phyloP scores from a whole-genome alignment of 30 jellyfish, hydroid and myxozoan genomes.

The Morbakka virulenta region DNA sequence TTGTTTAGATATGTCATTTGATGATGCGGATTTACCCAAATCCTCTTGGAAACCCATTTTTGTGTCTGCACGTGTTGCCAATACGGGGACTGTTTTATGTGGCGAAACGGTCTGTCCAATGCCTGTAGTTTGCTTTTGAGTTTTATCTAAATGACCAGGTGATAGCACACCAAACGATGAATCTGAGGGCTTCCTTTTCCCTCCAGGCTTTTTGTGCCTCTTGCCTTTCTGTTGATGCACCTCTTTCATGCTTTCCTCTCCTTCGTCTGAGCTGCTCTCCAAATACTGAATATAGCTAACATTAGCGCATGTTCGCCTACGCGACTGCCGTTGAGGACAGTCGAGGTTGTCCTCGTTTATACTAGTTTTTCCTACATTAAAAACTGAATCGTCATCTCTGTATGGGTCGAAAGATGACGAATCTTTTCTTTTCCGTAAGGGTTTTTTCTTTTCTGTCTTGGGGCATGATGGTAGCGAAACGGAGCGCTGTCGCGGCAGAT shows the following conservation, averaged over 20 bases:
- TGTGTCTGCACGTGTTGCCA: not conserved
- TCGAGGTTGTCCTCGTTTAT: not conserved
- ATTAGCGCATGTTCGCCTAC: not conserved
- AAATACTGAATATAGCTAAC: not conserved
- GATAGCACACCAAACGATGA: not conserved
- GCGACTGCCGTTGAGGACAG: not conserved
- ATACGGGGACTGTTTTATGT: not conserved
- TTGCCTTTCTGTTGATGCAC: not conserved
- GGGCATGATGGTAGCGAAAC: not conserved
- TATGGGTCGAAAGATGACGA: not conserved
- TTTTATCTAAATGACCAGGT: too few relatives aligned
- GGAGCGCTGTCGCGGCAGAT: not conserved
- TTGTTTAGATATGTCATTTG: not conserved
- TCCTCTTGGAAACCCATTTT: not conserved
- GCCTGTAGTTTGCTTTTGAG: not conserved
- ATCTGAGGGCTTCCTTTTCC: not conserved
- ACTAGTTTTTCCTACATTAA: not conserved
- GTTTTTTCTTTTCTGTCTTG: not conserved
- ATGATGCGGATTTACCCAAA: not conserved
- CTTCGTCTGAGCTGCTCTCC: not conserved
- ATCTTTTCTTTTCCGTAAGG: not conserved
- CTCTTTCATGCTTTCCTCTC: not conserved
- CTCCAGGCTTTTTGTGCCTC: not conserved
- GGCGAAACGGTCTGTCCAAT: too few relatives aligned
- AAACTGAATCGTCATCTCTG: not conserved